Base-by-base conservation (phyloP, 2,113 vertebrate species). In the Garra rufa region DNA sequence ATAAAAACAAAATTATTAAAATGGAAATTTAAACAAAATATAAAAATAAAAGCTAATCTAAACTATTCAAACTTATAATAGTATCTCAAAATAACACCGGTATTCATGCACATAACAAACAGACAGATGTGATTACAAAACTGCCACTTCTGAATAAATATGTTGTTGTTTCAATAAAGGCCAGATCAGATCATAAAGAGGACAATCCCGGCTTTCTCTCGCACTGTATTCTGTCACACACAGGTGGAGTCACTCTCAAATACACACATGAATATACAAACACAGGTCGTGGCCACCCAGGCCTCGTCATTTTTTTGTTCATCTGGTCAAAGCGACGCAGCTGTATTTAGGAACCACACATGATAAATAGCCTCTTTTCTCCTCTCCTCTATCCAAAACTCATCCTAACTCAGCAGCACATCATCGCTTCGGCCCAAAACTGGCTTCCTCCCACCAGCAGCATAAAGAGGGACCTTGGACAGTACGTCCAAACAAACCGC, bases 351-450 rank as follows among this genome's bases (percentile, higher is more conserved):
- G 87, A 88, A 52, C 5, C 43, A 76, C 50, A 26, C 79, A 76
- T 70, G 76, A 83, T 55, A 83, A 83, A 81, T 61, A 48, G 75
- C 19, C 13, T 44, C 24, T 55, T 46, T 79, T 71, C 48, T 65
- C 41, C 30, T 48, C 28, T 82, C 76, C 57, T 83, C 21, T 26
- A 17, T 78, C 46, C 71, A 28, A 59, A 73, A 83, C 76, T 85
- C 65, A 76, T 87, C 80, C 69, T 74, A 75, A 65, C 57, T 85
- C 84, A 81, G 87, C 74, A 83, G 77, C 55, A 83, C 70, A 44
- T 52, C 81, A 67, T 69, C 17, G n/a, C 86, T 83, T 55, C 69
- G 85, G 76, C 46, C 34, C 43, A 85, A 65, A 34, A 65, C 81
- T 63, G 43, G 50, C 85, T 83, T 87, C 83, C 85, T 85, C 83